Conservation (phyloP, 1,140 invertebrate genomes). For the Caenorhabditis latens region DNA sequence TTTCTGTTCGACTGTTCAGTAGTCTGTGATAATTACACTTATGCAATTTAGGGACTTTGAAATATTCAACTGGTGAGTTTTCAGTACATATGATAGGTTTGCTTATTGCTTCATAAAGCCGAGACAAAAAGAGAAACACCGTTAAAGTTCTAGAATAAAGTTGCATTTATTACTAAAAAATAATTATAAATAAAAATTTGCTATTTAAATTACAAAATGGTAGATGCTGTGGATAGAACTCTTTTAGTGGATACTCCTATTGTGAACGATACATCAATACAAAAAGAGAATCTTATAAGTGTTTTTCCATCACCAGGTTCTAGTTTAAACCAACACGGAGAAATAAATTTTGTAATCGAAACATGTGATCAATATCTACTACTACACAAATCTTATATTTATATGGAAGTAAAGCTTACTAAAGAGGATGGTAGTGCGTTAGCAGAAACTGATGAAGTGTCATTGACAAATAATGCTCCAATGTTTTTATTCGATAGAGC, state of each 20-base stretch:
- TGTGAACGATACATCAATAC: slow-evolving; percentile 54
- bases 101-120: too few relatives aligned
- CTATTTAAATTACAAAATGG: neutral
- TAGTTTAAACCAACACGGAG: slow-evolving; percentile 68
- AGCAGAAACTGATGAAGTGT: slow-evolving; percentile 62
- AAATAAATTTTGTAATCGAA: slow-evolving; percentile 68
- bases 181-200: neutral
- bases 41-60: slow-evolving; percentile 63
- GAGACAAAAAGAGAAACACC: too few relatives aligned
- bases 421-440: slow-evolving; percentile 62
- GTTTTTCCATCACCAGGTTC: slow-evolving; percentile 64
- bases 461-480: slow-evolving; percentile 67
- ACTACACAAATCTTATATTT: slow-evolving; percentile 67
- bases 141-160: too few relatives aligned
- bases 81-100: slow-evolving; percentile 66
- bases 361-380: slow-evolving; percentile 66
- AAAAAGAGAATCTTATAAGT: slow-evolving; percentile 65
- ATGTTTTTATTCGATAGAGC: slow-evolving; percentile 68
- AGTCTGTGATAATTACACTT: slow-evolving; percentile 62
- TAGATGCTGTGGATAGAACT: slow-evolving; percentile 60
- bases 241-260: slow-evolving; percentile 58
- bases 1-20: slow-evolving; percentile 65
- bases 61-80: slow-evolving; percentile 66
- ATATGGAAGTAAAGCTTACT: slow-evolving; percentile 61
- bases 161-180: slow-evolving; percentile 62